phyloP scores from a whole-genome alignment of 2,113 vertebrate genomes.

The Thryonomys swinderianus region DNA sequence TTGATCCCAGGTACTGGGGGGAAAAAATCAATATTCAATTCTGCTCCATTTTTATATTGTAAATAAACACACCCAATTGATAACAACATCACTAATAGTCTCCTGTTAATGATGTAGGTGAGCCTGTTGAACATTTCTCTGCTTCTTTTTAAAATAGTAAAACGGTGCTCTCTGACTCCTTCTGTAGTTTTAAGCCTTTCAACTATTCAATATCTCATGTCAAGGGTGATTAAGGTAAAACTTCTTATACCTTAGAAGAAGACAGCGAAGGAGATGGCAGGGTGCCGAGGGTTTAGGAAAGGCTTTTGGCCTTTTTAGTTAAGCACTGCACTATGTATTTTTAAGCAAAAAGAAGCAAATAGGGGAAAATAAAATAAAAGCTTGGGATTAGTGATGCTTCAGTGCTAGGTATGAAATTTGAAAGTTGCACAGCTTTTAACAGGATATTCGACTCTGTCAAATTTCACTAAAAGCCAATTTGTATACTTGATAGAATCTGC shows the following conservation, averaged over 20 bases:
- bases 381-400: background rate
- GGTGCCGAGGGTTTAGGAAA: background rate
- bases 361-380: background rate
- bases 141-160: background rate
- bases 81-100: background rate
- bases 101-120: background rate
- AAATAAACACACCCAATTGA: background rate
- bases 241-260: background rate
- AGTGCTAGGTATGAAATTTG: background rate
- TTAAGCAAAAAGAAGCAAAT: background rate
- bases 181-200: background rate
- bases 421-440: background rate
- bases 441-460: background rate
- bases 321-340: background rate
- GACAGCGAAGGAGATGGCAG: background rate
- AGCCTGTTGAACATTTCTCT: background rate
- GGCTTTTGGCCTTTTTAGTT: background rate
- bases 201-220: background rate
- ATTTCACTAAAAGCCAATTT: background rate
- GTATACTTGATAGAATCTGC: conserved; percentile 30
- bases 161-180: background rate
- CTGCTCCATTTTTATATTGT: background rate
- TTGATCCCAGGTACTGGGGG: background rate
- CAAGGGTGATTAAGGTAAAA: conserved; percentile 16
- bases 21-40: background rate